Conservation (phyloP, 2,888 invertebrate species). For the Drosophila mercatorum region DNA sequence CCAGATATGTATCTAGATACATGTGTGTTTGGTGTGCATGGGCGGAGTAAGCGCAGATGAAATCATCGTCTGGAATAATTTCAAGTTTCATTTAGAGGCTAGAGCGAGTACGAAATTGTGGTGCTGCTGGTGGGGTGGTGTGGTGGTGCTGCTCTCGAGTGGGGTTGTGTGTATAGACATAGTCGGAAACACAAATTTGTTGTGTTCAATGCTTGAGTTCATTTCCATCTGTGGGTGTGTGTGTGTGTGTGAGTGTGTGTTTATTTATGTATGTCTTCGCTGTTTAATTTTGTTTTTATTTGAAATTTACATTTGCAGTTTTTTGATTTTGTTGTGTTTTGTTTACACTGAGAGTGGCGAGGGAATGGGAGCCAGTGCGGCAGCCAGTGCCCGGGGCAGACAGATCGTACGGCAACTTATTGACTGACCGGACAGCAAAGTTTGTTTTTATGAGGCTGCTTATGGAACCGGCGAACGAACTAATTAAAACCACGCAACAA, state of each 20-base stretch:
- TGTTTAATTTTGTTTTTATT: constrained; percentile 49
- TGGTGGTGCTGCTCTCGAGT: constrained; percentile 9
- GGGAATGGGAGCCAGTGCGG: constrained; percentile 10
- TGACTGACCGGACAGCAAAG: constrained; percentile 59
- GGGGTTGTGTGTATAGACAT: constrained; percentile 16
- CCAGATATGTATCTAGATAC: constrained; percentile 42
- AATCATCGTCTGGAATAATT: constrained; percentile 76
- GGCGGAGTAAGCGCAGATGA: constrained; percentile 73
- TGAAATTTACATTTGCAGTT: constrained; percentile 77
- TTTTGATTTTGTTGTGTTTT: constrained; percentile 52
- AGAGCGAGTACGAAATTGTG: constrained; percentile 19
- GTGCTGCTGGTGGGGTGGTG: background rate
- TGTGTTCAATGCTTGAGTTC: constrained; percentile 55
- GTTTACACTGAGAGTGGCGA: constrained; percentile 55
- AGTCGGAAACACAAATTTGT: constrained; percentile 47
- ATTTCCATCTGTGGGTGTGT: constrained; percentile 44
- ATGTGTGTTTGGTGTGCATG: constrained; percentile 26
- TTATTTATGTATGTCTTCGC: constrained; percentile 66
- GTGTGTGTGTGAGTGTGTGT: constrained; percentile 5
- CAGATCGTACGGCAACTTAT: constrained; percentile 53
- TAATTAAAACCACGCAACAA: constrained; percentile 61
- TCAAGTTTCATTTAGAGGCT: constrained; percentile 59
- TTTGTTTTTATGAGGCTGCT: constrained; percentile 62
- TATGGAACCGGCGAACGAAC: constrained; percentile 50
- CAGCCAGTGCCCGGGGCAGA: constrained; percentile 18